Evolutionary conservation across 2,797 vertebrate genomes (phyloP).

Genomic region (Orientallactaga sibirica): DNA sequence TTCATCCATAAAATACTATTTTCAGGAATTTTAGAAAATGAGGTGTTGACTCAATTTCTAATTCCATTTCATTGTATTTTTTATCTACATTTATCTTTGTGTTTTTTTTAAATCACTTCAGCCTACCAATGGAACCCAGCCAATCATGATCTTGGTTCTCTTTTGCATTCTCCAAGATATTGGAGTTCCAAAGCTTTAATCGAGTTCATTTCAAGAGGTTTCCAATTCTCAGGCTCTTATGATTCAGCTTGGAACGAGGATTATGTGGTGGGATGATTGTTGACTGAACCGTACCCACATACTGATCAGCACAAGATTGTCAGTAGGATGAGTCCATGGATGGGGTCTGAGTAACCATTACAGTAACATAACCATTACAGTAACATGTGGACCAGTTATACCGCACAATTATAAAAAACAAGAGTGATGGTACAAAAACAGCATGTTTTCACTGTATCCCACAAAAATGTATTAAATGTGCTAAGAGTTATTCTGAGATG

Average conservation of each 20-base stretch:
- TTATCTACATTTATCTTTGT: not conserved
- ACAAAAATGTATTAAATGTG: not conserved
- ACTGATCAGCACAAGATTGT: not conserved
- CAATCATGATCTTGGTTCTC: constrained; percentile 36
- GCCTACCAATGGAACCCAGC: not conserved
- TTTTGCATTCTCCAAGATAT: constrained; percentile 21
- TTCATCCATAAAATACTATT: not conserved
- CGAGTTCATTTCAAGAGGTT: not conserved
- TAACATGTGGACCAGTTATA: not conserved
- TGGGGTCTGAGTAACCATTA: not conserved
- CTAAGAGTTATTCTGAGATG: not conserved
- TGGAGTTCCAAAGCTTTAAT: constrained; percentile 33
- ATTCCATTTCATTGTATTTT: not conserved
- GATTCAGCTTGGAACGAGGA: not conserved
- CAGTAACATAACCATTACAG: not conserved
- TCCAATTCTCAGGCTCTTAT: not conserved
- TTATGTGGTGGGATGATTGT: not conserved
- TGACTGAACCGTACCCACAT: not conserved
- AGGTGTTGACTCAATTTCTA: not conserved
- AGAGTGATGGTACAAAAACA: not conserved
- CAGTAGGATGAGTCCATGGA: not conserved
- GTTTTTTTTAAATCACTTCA: not conserved
- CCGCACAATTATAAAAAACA: not conserved
- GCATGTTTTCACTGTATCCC: constrained; percentile 21
- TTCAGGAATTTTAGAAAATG: constrained; percentile 25